phyloP scores from a whole-genome alignment of 2,797 vertebrate genomes.

The Microhierax caerulescens region DNA sequence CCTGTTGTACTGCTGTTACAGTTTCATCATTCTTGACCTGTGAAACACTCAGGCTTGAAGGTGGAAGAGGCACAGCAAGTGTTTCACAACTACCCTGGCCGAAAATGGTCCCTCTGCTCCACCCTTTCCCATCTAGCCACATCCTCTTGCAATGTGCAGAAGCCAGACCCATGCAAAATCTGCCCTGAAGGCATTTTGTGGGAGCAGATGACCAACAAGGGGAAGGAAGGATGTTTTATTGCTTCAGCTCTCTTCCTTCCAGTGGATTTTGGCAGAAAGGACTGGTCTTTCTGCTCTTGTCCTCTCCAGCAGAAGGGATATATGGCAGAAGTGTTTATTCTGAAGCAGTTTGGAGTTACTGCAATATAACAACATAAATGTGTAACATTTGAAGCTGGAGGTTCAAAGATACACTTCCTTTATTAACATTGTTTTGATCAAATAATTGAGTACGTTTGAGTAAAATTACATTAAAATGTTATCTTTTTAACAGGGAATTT shows the following conservation, averaged over 20 bases:
- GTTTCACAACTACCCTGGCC: not conserved
- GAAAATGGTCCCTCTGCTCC: not conserved
- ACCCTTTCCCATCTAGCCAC: conserved; percentile 6
- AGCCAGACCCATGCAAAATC: not conserved
- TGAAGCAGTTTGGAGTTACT: not conserved
- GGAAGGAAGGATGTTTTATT: conserved; percentile 53
- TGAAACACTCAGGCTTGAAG: not conserved
- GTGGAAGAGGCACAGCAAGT: not conserved
- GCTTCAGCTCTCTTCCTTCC: conserved; percentile 24
- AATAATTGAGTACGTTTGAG: not conserved
- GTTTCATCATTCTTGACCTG: not conserved
- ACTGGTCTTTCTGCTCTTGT: not conserved
- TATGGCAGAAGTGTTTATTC: not conserved
- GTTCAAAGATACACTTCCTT: not conserved
- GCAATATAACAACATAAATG: not conserved
- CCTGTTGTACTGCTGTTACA: not conserved
- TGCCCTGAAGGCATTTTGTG: not conserved
- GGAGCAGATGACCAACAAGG: not conserved
- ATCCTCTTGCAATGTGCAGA: not conserved
- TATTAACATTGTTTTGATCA: not conserved
- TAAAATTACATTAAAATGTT: not conserved
- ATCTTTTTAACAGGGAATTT: not conserved
- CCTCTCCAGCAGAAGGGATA: not conserved
- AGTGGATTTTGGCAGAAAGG: conserved; percentile 13
- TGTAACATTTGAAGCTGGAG: not conserved